phyloP scores from a whole-genome alignment of 2,113 vertebrate species.

The Neodon shergylaensis region DNA sequence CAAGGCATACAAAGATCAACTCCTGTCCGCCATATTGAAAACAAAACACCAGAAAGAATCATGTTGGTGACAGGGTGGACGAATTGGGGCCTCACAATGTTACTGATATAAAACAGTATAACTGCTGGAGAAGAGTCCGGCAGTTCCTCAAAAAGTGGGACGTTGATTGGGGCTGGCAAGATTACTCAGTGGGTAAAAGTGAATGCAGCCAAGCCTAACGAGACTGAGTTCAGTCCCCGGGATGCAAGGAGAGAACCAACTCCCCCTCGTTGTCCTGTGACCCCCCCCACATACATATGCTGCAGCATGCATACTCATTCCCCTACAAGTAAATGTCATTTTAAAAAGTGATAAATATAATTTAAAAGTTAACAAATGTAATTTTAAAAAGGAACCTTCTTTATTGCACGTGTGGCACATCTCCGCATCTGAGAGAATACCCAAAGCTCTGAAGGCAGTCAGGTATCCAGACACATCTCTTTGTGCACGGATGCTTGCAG shows the following conservation, averaged over 20 bases:
- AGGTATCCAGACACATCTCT: neutral
- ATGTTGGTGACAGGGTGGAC: too few relatives aligned
- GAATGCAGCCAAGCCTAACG: neutral
- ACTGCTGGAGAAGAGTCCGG: neutral
- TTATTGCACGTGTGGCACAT: too few relatives aligned
- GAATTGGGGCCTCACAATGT: neutral
- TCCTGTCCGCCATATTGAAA: neutral
- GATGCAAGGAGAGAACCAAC: neutral
- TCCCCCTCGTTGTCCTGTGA: neutral
- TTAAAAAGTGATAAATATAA: too few relatives aligned
- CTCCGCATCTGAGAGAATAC: neutral
- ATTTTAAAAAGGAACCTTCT: neutral
- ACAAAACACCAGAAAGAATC: neutral
- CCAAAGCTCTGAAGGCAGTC: neutral
- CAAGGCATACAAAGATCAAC: neutral
- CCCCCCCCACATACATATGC: neutral
- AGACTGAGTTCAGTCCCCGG: neutral
- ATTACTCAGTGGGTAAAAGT: too few relatives aligned
- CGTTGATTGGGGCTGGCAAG: fast-evolving
- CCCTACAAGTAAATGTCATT: neutral
- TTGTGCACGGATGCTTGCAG: neutral
- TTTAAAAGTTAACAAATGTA: neutral
- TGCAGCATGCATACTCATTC: neutral
- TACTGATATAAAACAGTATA: neutral
- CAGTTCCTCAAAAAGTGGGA: neutral